Evolutionary conservation across 2,797 vertebrate species (phyloP).

Genomic region (Momotus momota): DNA sequence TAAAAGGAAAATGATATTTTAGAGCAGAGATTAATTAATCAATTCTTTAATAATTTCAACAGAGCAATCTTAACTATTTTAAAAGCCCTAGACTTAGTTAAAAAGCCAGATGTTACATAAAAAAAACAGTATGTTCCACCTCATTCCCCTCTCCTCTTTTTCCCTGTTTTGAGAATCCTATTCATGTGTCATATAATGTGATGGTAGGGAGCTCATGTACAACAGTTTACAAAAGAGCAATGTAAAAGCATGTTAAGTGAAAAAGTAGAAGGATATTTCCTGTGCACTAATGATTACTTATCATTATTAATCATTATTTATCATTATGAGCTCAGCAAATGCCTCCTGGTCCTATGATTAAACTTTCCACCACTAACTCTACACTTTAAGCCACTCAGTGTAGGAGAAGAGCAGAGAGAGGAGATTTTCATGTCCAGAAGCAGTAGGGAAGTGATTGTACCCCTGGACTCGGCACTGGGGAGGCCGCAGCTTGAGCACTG

Average conservation of each 20-base stretch:
- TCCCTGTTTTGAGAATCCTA: neutral
- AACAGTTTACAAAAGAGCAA: neutral
- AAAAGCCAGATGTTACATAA: neutral
- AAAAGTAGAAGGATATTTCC: neutral
- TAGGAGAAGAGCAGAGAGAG: neutral
- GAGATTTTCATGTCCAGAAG: neutral
- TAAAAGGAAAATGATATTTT: neutral
- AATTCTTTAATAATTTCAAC: neutral
- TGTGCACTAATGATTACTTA: neutral
- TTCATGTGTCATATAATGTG: neutral
- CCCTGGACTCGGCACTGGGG: too few relatives aligned
- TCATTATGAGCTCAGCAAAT: neutral
- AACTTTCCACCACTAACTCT: neutral
- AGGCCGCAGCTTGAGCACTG: too few relatives aligned
- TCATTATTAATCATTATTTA: neutral
- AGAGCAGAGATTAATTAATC: neutral
- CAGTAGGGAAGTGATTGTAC: too few relatives aligned
- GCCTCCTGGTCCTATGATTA: neutral
- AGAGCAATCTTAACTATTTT: neutral
- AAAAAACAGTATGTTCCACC: neutral
- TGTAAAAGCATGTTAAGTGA: neutral
- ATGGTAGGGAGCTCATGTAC: neutral
- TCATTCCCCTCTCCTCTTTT: neutral
- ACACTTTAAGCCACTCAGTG: neutral
- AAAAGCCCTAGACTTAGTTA: neutral